Conservation (phyloP, 2,888 invertebrate species). For the Hyposoter didymator region DNA sequence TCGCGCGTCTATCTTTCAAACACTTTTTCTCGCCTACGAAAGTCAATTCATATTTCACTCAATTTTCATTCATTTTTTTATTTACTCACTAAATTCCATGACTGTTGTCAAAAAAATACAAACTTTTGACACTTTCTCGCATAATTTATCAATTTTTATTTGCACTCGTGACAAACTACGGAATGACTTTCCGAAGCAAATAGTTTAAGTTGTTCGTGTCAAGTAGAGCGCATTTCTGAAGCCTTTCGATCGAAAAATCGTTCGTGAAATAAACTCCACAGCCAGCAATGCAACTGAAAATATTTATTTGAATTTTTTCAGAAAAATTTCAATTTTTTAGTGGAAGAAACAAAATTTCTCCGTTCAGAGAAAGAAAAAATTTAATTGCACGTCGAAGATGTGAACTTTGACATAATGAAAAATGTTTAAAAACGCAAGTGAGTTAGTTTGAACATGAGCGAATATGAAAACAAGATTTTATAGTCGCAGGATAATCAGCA, state of each 20-base stretch:
- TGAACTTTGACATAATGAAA: background rate
- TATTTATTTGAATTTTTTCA: too few species aligned
- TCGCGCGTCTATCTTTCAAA: conserved; percentile 13
- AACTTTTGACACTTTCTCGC: background rate
- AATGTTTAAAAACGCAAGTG: background rate
- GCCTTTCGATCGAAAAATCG: conserved; percentile 47
- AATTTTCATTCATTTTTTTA: background rate
- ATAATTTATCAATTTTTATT: background rate
- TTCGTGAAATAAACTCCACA: background rate
- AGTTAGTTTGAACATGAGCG: background rate
- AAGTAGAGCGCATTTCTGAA: conserved; percentile 7
- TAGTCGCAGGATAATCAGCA: conserved; percentile 17
- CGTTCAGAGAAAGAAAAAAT: too few species aligned
- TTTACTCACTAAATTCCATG: background rate
- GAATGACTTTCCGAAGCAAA: background rate
- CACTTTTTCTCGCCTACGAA: conserved; percentile 24
- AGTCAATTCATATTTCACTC: background rate
- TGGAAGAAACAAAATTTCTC: too few species aligned
- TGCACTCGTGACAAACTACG: background rate
- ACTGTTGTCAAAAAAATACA: background rate
- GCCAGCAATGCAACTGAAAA: too few species aligned
- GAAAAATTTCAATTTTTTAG: too few species aligned
- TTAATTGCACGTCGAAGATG: too few species aligned
- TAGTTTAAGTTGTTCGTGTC: background rate
- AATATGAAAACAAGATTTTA: background rate